Conservation (phyloP, 2,888 invertebrate species). For the Drosophila picticornis region DNA sequence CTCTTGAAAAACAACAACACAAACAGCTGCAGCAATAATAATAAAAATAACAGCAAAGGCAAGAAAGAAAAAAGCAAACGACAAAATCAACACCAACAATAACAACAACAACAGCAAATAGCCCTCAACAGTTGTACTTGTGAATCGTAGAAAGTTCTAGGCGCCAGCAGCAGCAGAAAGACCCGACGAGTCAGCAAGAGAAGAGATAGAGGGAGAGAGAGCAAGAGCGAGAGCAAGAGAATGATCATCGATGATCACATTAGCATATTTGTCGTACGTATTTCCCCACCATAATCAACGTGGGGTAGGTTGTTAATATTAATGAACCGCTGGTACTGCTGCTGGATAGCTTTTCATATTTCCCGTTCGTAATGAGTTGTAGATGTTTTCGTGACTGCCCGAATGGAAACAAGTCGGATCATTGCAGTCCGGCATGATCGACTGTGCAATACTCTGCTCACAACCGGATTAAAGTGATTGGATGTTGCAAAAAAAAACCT, state of each 20-base stretch:
- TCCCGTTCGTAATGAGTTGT: slow-evolving; percentile 9
- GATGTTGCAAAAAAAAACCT: not conserved
- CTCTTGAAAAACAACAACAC: slow-evolving; percentile 61
- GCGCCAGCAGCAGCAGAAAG: slow-evolving; percentile 50
- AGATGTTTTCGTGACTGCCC: slow-evolving; percentile 29
- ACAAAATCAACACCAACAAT: slow-evolving; percentile 47
- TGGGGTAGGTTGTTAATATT: slow-evolving; percentile 76
- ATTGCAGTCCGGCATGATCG: not conserved
- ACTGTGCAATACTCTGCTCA: not conserved
- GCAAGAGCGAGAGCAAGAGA: slow-evolving; percentile 6
- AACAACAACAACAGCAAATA: slow-evolving; percentile 38
- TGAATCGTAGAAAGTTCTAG: slow-evolving; percentile 71
- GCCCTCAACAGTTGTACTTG: slow-evolving; percentile 47
- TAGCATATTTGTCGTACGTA: slow-evolving; percentile 26
- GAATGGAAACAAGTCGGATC: slow-evolving; percentile 2
- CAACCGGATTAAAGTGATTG: not conserved
- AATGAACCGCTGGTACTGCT: slow-evolving; percentile 41
- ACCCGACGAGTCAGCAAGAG: slow-evolving; percentile 11
- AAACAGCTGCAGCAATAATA: slow-evolving; percentile 74
- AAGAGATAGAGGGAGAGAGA: slow-evolving; percentile 13
- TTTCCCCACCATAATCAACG: slow-evolving; percentile 43
- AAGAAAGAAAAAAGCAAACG: slow-evolving; percentile 37
- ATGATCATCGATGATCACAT: slow-evolving; percentile 31
- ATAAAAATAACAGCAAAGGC: slow-evolving; percentile 59
- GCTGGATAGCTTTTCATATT: slow-evolving; percentile 23